These are phyloP conservation scores for Hydropsyche betteni DNA, from an alignment of 2,888 invertebrate genomes.

Conservation along the genomic window DNA sequence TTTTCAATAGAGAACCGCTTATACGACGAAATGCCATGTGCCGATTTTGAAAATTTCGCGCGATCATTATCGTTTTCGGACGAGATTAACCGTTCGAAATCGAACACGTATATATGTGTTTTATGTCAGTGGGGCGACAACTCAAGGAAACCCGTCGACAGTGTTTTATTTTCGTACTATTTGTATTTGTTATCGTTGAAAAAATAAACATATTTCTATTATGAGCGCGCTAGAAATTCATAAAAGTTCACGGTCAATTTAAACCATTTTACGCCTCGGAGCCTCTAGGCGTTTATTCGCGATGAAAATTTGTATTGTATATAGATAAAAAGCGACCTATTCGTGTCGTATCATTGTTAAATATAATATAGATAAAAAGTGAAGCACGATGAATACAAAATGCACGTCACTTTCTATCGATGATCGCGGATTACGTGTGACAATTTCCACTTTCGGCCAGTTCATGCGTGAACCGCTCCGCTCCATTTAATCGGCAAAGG, in stretches of 20 bases:
- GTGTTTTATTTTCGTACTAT: conserved; percentile 11
- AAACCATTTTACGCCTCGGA: too few species aligned
- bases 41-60: background rate
- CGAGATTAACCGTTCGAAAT: background rate
- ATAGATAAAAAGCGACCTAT: too few species aligned
- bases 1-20: background rate
- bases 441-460: conserved; percentile 26
- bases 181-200: background rate
- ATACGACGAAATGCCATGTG: too few species aligned
- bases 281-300: too few species aligned
- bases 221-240: too few species aligned
- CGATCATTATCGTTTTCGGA: background rate
- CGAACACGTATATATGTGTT: conserved; percentile 5
- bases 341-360: background rate
- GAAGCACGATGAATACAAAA: background rate
- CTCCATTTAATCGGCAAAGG: background rate
- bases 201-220: background rate
- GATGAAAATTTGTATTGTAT: too few species aligned
- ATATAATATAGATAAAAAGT: too few species aligned
- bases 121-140: conserved; percentile 29
- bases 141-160: conserved; percentile 23
- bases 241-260: too few species aligned
- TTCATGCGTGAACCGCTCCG: conserved; percentile 10
- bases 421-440: conserved; percentile 18
- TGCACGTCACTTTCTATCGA: conserved; percentile 30